A percentile compares a stretch with the other conserved stretches of the same genome.
These are phyloP conservation scores for Pristiophorus japonicus DNA, from an alignment of 2,113 vertebrate genomes.

Conservation along the genomic window DNA sequence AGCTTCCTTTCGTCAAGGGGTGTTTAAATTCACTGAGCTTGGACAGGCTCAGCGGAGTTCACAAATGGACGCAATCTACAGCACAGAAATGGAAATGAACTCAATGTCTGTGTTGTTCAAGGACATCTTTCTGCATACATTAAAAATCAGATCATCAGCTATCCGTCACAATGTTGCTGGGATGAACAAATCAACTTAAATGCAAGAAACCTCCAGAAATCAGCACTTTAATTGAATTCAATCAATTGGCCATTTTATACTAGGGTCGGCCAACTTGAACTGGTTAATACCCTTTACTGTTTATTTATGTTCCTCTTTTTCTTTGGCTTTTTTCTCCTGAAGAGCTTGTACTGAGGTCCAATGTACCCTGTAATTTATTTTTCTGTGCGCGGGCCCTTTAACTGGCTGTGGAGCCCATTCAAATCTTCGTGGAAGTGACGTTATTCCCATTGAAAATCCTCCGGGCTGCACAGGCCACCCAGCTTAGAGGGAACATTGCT, in stretches of 20 bases:
- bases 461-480: too few relatives aligned
- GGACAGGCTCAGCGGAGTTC: background rate
- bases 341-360: background rate
- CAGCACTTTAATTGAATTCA: background rate
- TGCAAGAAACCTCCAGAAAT: background rate
- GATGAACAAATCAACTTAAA: background rate
- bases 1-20: background rate
- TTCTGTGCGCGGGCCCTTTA: too few relatives aligned
- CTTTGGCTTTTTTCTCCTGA: background rate
- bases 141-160: background rate
- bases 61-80: background rate
- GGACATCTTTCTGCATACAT: background rate
- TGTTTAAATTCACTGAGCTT: background rate
- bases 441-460: too few relatives aligned
- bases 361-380: too few relatives aligned
- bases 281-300: background rate
- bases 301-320: background rate
- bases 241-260: background rate
- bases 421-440: too few relatives aligned
- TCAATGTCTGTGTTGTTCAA: background rate
- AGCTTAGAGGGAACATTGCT: background rate
- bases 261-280: background rate
- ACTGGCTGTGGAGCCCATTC: too few relatives aligned
- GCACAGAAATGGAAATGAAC: background rate
- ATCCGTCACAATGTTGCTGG: background rate